Base-by-base conservation (phyloP, 2,797 vertebrate genomes). In the Ara ararauna region DNA sequence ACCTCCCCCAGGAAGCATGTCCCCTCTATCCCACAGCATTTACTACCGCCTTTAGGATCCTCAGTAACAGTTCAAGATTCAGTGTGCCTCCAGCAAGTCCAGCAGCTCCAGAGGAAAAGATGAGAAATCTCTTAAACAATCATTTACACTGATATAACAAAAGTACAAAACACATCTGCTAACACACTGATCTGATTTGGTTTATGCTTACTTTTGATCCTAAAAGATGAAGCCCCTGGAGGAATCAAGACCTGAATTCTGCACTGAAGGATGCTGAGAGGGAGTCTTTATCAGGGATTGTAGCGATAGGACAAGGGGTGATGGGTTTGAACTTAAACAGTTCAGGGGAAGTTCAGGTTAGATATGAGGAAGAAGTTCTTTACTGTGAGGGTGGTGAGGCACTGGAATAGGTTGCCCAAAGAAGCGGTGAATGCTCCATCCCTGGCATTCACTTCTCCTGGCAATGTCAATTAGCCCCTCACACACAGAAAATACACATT, bases 401-500 rank as follows among this genome's bases (percentile, higher is more conserved):
- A 60, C 34, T 26, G 58, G 58, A 60, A 60, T 16, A 11, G 10
- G 58, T 6, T 36, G 23, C 23, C 34, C 23, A 60, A 60, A 36
- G 23, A 60, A 36, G 58, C 26, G 34, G 58, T 60, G 34, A 36
- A 36, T 26, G 34, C 23, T 60, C 23, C 56, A 60, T 60, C n/a
- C 56, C 23, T 6, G 23, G 23, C 23, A 60, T 60, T 60, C 58
- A 36, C 15, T 67, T 84, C 40, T 82, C 42, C 54, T 71, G 47
- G 50, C 42, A 79, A 82, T 23, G 53, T 74, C 91, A 96, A 62
- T 90, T 76, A 94, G 77, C 13, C 74, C 38, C 80, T 93, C 54
- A 54, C 1, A 58, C 56, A 75, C 45, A 75, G 51, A 71, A 94
- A 67, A 79, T 21, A 72, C 5, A 16, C 50, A 90, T 64, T 89